A percentile compares a stretch with the other conserved stretches of the same genome.
Conservation (phyloP, 2,888 invertebrate genomes). For the Pogonocherus hispidulus region DNA sequence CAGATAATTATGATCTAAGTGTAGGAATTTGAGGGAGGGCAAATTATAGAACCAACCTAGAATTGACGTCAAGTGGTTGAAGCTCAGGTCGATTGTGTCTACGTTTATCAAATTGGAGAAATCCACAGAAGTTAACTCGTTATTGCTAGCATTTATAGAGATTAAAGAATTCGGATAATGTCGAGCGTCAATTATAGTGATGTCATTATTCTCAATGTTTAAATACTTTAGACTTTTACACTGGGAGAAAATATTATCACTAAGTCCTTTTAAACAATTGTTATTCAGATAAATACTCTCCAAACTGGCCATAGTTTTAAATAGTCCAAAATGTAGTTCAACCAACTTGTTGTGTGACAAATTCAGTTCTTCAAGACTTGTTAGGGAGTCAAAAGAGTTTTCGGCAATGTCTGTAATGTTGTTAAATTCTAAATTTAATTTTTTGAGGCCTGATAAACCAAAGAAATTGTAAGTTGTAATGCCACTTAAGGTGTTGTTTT, state of each 20-base stretch:
- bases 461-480: constrained; percentile 20
- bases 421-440: constrained; percentile 36
- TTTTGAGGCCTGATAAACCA: constrained; percentile 31
- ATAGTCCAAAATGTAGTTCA: constrained; percentile 1
- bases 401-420: constrained; percentile 30
- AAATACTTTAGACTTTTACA: constrained; percentile 28
- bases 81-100: constrained; percentile 23
- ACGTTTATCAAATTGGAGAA: constrained; percentile 34
- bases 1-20: constrained; percentile 31
- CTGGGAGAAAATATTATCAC: constrained; percentile 13
- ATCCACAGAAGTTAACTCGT: constrained; percentile 32
- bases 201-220: constrained; percentile 26
- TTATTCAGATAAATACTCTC: constrained; percentile 34
- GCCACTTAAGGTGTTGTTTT: constrained; percentile 34
- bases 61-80: constrained; percentile 30
- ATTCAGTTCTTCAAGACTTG: constrained; percentile 32
- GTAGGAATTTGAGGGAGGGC: constrained; percentile 22
- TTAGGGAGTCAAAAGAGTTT: constrained; percentile 34
- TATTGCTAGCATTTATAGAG: constrained; percentile 31
- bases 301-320: constrained; percentile 17
- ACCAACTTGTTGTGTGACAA: constrained; percentile 34
- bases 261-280: constrained; percentile 30
- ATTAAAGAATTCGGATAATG: constrained; percentile 24
- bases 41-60: constrained; percentile 30
- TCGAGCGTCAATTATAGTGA: constrained; percentile 27